Evolutionary conservation across 2,797 vertebrate species (phyloP).

Genomic region (Arremon brunneinucha): DNA sequence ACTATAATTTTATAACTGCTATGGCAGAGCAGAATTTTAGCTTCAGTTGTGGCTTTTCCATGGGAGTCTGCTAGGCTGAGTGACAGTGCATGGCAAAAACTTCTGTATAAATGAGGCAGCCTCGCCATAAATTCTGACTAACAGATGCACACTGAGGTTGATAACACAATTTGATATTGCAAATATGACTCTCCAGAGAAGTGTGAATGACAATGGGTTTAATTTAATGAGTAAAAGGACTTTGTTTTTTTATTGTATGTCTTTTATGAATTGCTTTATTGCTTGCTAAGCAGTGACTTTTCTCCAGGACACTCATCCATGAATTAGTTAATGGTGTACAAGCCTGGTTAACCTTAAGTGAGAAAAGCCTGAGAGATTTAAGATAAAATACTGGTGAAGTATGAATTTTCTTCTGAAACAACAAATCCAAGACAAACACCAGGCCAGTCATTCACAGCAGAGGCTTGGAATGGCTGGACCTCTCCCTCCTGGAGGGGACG

Average conservation of each 20-base stretch:
- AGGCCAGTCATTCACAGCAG: neutral
- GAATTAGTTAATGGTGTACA: neutral
- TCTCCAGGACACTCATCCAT: neutral
- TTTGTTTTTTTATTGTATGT: neutral
- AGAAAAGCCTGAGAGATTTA: neutral
- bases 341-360: neutral
- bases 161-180: neutral
- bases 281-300: neutral
- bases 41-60: neutral
- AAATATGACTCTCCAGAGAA: conserved; percentile 6
- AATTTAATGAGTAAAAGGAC: neutral
- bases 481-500: neutral
- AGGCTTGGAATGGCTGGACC: neutral
- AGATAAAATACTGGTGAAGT: neutral
- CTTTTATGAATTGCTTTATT: neutral
- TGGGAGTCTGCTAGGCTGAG: neutral
- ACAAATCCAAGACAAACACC: neutral
- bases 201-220: neutral
- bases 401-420: neutral
- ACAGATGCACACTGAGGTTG: neutral
- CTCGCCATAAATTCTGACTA: neutral
- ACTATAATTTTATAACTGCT: neutral
- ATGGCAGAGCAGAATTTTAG: neutral
- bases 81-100: neutral
- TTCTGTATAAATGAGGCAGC: neutral